Conservation (phyloP, 1,140 invertebrate species). For the Zophobas atratus region DNA sequence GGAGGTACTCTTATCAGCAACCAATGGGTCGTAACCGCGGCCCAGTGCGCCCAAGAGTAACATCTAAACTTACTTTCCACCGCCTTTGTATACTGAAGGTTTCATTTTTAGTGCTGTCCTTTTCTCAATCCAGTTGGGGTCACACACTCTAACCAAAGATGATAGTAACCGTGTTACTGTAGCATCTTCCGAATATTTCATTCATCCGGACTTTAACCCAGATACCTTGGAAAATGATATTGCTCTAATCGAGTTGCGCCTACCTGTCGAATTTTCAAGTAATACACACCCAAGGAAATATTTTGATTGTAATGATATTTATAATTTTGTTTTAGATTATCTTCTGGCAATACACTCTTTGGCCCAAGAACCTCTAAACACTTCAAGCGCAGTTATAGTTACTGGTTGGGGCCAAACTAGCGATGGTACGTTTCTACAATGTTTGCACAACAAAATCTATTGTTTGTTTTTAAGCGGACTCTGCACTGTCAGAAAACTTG, state of each 20-base stretch:
- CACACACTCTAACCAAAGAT: not conserved
- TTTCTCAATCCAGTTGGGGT: slow-evolving; percentile 4
- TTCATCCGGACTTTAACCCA: slow-evolving; percentile 7
- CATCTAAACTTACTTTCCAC: not conserved
- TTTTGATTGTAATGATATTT: not conserved
- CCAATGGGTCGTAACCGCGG: not conserved
- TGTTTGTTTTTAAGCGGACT: not conserved
- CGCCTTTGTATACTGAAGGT: not conserved
- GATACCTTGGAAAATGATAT: not conserved
- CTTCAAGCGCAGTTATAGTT: not conserved
- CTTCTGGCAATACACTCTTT: slow-evolving; percentile 1
- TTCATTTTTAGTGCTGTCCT: not conserved
- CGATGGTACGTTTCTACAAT: not conserved
- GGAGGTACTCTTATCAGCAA: not conserved
- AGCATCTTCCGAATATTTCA: slow-evolving; percentile 4
- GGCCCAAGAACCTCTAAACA: not conserved
- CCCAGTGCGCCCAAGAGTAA: not conserved
- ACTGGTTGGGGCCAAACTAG: slow-evolving; percentile 11
- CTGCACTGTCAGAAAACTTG: not conserved
- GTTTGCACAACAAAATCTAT: not conserved
- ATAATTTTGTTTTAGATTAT: slow-evolving; percentile 15
- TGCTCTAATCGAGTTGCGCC: not conserved
- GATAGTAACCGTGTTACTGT: slow-evolving; percentile 11
- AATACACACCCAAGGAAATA: not conserved
- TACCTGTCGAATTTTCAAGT: slow-evolving; percentile 14